Conservation (phyloP, 2,888 invertebrate genomes). For the Pantelozetes paolii region DNA sequence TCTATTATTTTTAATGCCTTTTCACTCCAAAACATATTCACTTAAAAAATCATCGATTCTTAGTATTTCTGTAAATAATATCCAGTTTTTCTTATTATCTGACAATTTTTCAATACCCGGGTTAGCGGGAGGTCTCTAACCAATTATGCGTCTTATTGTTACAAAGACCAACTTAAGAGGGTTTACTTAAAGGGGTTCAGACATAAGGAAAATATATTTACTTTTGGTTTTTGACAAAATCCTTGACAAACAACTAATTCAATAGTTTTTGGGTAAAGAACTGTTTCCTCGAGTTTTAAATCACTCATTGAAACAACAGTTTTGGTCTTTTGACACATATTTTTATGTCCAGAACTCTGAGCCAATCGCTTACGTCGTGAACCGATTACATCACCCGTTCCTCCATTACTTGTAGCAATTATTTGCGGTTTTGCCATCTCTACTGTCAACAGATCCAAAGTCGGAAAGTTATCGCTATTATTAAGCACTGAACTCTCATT, state of each 20-base stretch:
- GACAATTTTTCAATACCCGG: no score
- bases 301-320: not conserved
- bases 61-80: no score
- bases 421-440: slow-evolving; percentile 42
- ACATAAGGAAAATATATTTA: not conserved
- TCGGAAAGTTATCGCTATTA: slow-evolving; percentile 48
- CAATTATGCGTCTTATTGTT: no score
- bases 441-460: slow-evolving; percentile 47
- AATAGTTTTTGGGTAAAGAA: not conserved
- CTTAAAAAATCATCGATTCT: no score
- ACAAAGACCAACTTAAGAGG: no score
- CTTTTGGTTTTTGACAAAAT: not conserved
- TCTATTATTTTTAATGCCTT: no score
- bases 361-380: not conserved
- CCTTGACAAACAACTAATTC: not conserved
- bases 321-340: not conserved
- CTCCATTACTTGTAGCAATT: not conserved
- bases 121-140: no score
- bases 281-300: not conserved
- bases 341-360: not conserved
- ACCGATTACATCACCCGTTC: no score
- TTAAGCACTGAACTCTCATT: slow-evolving; percentile 45
- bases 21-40: no score
- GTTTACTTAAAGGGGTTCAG: no score
- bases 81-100: no score